A percentile compares a stretch with the other conserved stretches of the same genome.
Evolutionary conservation across 2,888 invertebrate genomes (phyloP).

Genomic region (Acleris literana): DNA sequence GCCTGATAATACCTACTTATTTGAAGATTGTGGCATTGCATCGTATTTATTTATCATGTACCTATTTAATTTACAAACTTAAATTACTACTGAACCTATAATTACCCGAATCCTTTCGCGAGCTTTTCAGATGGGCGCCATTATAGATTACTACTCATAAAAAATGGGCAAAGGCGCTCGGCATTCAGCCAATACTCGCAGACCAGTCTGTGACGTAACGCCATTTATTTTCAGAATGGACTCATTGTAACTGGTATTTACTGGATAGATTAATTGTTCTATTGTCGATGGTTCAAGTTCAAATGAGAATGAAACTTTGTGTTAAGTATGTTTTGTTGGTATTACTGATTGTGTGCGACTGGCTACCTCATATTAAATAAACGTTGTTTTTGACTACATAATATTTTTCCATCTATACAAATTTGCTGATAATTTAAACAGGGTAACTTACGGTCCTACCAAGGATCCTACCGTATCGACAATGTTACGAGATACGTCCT

Average conservation of each 20-base stretch:
- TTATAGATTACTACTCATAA: conserved; percentile 6
- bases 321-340: neutral
- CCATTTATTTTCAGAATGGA: conserved; percentile 19
- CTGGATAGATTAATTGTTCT: conserved; percentile 17
- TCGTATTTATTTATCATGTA: too few relatives aligned
- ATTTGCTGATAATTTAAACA: too few relatives aligned
- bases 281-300: conserved; percentile 20
- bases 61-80: neutral
- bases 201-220: conserved; percentile 18
- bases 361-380: too few relatives aligned
- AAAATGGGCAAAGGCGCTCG: conserved; percentile 14
- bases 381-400: neutral
- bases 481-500: too few relatives aligned
- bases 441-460: too few relatives aligned
- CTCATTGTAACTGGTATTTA: conserved; percentile 24
- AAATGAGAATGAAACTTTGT: conserved; percentile 11
- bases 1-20: too few relatives aligned
- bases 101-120: conserved; percentile 4
- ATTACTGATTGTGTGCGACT: neutral
- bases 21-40: too few relatives aligned
- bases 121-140: conserved; percentile 3
- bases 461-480: too few relatives aligned
- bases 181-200: conserved; percentile 12
- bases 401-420: too few relatives aligned
- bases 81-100: neutral